Base-by-base conservation (phyloP, 2,888 invertebrate species). In the Caenorhabditis sinica region DNA sequence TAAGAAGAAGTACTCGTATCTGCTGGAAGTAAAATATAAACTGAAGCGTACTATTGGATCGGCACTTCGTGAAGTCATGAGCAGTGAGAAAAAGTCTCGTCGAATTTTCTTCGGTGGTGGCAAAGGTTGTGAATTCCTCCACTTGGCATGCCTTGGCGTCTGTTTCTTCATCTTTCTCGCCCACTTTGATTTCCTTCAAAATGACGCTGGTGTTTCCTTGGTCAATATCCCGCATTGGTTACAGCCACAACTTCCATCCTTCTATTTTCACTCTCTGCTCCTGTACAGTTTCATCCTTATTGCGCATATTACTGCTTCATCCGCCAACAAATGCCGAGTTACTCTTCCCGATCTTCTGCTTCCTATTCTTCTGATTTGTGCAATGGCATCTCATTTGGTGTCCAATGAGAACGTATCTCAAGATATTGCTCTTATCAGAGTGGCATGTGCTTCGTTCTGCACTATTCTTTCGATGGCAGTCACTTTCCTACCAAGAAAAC, bases 101-200 rank as follows among this genome's bases (percentile, higher is more conserved):
- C 75, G 83, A 25, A 68, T 63, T 5, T 88, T 87, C 45, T 87
- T 89, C 63, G 49, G 79, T 23, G 88, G 89, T 8, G 89, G 89
- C 25, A 49, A 28, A 17, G 40, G 71, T 9, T 80, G 83, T 20
- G 86, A 83, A 45, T 11, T 65, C 9, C 61, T 82, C 0, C 87
- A 85, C 15, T 30, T 85, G 11, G 40, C 45, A 11, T 74, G 76
- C 15, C 58, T 89, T 23, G 0, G 74, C n/a, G 17, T 75, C 5
- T 40, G 85, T 0, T 23, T 69, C 13, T 8, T 77, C 0, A 58
- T 85, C 2, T 88, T 86, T 61, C 17, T 75, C 5, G 83, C 85
- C 2, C 74, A 83, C 56, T 77, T 88, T 17, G 77, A 86, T 40
- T 85, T 73, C 51, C 49, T 88, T 9, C 86, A 88, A 68, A 71